These are phyloP conservation scores for Drosophila erecta DNA, from an alignment of 1,140 invertebrate genomes.

Conservation along the genomic window DNA sequence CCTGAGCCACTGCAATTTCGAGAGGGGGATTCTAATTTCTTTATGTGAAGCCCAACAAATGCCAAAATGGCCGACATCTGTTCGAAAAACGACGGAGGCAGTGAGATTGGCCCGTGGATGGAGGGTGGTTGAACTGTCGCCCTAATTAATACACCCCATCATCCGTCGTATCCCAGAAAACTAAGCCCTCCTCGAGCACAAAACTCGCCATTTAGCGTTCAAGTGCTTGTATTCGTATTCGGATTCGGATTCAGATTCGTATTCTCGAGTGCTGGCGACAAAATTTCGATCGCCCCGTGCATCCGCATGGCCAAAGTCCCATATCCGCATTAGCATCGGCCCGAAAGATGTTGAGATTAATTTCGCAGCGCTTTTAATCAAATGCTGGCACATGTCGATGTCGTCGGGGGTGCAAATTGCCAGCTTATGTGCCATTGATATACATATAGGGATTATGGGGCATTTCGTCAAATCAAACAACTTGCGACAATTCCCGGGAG, in stretches of 20 bases:
- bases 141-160: conserved; percentile 75
- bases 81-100: not conserved
- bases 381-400: conserved; percentile 82
- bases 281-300: conserved; percentile 48
- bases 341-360: conserved; percentile 62
- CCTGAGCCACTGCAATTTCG: conserved; percentile 1
- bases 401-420: conserved; percentile 20
- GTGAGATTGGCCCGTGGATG: not conserved
- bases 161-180: no score
- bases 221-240: conserved; percentile 28
- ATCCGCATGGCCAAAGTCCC: conserved; percentile 11
- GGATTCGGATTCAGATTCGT: not conserved
- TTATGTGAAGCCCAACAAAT: conserved; percentile 59
- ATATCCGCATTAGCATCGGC: conserved; percentile 33
- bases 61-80: conserved; percentile 75
- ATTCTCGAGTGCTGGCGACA: conserved; percentile 64
- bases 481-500: conserved; percentile 73
- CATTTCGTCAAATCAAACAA: conserved; percentile 68
- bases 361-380: conserved; percentile 81
- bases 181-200: conserved; percentile 46
- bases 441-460: conserved; percentile 39
- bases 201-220: conserved; percentile 72
- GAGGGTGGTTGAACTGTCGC: conserved; percentile 42
- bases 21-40: conserved; percentile 25
- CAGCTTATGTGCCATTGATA: conserved; percentile 25